Percentiles rank a stretch among this genome's conserved stretches.
These are phyloP conservation scores for Lycophotia porphyrea DNA, from an alignment of 2,888 invertebrate genomes.

Conservation along the genomic window DNA sequence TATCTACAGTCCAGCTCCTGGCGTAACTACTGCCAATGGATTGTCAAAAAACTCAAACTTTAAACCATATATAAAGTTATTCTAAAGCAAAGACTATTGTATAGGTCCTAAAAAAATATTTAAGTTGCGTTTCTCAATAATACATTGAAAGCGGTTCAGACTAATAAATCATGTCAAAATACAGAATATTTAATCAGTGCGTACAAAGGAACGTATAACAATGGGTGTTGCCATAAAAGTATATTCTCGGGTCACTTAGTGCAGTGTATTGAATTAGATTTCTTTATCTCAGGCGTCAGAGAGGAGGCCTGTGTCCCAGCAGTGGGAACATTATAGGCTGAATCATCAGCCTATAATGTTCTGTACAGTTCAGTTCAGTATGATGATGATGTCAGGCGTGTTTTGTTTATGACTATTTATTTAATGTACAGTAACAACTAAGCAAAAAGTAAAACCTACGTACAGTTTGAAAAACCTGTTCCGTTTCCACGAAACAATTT, in stretches of 20 bases:
- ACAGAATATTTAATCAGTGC: constrained; percentile 47
- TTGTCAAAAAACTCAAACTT: no score
- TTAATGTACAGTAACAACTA: not conserved
- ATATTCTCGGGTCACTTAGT: constrained; percentile 33
- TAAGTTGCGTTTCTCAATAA: not conserved
- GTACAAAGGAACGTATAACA: constrained; percentile 52
- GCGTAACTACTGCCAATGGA: not conserved
- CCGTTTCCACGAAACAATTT: not conserved
- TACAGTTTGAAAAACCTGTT: not conserved
- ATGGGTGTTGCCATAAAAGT: constrained; percentile 39
- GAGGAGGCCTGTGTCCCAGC: no score
- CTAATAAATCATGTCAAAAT: constrained; percentile 41
- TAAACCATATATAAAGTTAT: no score
- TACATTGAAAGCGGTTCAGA: constrained; percentile 4
- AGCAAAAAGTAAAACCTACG: not conserved
- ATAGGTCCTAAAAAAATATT: not conserved
- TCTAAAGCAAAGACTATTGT: not conserved
- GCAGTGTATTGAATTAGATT: constrained; percentile 9
- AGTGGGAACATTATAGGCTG: no score
- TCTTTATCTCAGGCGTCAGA: no score
- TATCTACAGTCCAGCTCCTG: not conserved
- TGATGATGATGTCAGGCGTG: not conserved
- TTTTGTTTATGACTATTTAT: not conserved
- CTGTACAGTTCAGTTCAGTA: no score
- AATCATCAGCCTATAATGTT: no score